Conservation (phyloP, 2,888 invertebrate genomes). For the Drosophila bunnanda region DNA sequence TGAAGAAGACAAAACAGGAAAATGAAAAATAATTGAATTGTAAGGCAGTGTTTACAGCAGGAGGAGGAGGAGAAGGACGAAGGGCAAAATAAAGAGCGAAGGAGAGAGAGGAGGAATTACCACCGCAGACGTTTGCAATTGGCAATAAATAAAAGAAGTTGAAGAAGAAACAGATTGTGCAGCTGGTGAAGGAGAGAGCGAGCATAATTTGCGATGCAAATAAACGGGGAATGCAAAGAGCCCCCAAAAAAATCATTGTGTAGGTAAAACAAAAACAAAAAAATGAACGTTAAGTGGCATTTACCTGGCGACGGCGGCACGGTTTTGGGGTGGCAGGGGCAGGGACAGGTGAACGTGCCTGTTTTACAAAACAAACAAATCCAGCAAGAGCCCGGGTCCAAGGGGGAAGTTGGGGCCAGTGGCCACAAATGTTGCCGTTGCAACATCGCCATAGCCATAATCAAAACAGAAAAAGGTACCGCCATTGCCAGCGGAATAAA, state of each 20-base stretch:
- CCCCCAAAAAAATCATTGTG: slow-evolving; percentile 65
- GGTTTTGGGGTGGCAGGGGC: not conserved
- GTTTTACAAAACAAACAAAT: slow-evolving; percentile 78
- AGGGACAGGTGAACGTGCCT: slow-evolving; percentile 63
- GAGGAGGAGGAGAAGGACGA: slow-evolving; percentile 6
- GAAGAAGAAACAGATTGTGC: slow-evolving; percentile 60
- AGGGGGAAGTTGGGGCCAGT: slow-evolving; percentile 19
- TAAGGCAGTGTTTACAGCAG: slow-evolving; percentile 64
- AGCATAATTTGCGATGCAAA: slow-evolving; percentile 74
- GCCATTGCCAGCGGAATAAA: slow-evolving; percentile 50
- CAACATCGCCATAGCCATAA: slow-evolving; percentile 48
- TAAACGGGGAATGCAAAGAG: slow-evolving; percentile 63
- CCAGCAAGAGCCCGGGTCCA: slow-evolving; percentile 20
- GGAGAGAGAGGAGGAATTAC: slow-evolving; percentile 28
- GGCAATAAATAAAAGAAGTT: slow-evolving; percentile 73
- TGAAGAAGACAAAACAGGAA: slow-evolving; percentile 79
- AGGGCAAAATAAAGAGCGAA: slow-evolving; percentile 8
- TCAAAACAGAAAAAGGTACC: slow-evolving; percentile 62
- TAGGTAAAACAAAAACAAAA: slow-evolving; percentile 52
- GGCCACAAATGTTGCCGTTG: slow-evolving; percentile 77
- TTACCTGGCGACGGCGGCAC: slow-evolving; percentile 59
- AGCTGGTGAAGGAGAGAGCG: slow-evolving; percentile 36
- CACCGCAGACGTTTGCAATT: slow-evolving; percentile 70
- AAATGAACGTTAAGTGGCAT: slow-evolving; percentile 74
- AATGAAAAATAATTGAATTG: slow-evolving; percentile 80